These are phyloP conservation scores for Fregetta grallaria DNA, from an alignment of 2,113 vertebrate species.

Conservation along the genomic window DNA sequence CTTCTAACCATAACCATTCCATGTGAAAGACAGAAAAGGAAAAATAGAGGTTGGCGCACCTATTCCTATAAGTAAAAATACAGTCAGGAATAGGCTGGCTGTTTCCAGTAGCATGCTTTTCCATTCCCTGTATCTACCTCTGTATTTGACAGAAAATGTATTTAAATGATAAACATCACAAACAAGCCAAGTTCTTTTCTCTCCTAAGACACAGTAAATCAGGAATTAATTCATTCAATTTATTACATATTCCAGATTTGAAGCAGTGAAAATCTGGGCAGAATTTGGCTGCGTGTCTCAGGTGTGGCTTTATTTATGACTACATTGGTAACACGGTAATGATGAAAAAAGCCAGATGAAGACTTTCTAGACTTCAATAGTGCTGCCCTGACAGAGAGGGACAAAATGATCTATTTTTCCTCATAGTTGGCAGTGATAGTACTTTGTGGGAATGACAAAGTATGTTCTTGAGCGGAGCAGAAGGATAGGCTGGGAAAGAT, in stretches of 20 bases:
- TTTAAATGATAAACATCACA: background rate
- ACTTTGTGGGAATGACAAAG: background rate
- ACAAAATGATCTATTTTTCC: background rate
- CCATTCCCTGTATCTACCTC: background rate
- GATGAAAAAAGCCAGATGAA: background rate
- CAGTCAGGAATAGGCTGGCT: background rate
- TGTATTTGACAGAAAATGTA: background rate
- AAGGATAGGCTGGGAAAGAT: background rate
- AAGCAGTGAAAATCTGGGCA: background rate
- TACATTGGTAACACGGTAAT: background rate
- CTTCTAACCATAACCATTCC: background rate
- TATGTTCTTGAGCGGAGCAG: background rate
- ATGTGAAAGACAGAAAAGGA: background rate
- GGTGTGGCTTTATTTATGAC: background rate
- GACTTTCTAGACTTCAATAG: background rate
- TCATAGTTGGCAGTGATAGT: background rate
- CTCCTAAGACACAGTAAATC: background rate
- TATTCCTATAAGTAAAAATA: background rate
- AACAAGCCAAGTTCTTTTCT: background rate
- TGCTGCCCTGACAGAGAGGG: background rate
- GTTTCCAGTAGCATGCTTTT: background rate
- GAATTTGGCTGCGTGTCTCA: background rate
- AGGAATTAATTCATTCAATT: background rate
- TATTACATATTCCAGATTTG: background rate
- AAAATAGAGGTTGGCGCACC: background rate